A percentile compares a stretch with the other conserved stretches of the same genome.
phyloP scores from a whole-genome alignment of 2,113 vertebrate species.

The Phrynosoma blainvillii region DNA sequence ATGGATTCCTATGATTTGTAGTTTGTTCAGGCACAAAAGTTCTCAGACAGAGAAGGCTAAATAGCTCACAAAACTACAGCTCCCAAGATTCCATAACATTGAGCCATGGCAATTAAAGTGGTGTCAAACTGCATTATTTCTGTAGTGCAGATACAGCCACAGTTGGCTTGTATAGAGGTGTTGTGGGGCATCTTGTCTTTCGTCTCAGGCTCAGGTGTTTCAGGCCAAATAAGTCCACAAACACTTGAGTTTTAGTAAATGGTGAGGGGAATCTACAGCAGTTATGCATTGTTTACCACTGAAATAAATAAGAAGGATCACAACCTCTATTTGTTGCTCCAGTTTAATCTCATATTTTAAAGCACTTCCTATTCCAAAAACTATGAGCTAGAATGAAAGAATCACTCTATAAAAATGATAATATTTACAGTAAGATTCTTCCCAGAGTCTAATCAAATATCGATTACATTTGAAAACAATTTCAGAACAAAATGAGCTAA shows the following conservation, averaged over 20 bases:
- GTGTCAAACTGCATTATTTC: too few relatives aligned
- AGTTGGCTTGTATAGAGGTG: too few relatives aligned
- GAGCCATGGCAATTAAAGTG: too few relatives aligned
- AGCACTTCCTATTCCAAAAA: not conserved
- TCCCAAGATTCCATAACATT: too few relatives aligned
- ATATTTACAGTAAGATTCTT: constrained; percentile 35
- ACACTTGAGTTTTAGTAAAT: not conserved
- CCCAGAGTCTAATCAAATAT: constrained; percentile 1
- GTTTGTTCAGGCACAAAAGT: too few relatives aligned
- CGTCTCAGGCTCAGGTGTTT: too few relatives aligned
- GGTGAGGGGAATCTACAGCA: not conserved
- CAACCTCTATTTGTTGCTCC: constrained; percentile 22
- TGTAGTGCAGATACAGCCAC: too few relatives aligned
- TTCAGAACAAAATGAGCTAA: not conserved
- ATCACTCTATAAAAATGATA: constrained; percentile 33
- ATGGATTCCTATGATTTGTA: too few relatives aligned
- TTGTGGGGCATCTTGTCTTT: too few relatives aligned
- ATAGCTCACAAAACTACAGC: too few relatives aligned
- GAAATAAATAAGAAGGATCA: constrained; percentile 35
- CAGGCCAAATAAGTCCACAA: too few relatives aligned
- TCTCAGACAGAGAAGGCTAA: too few relatives aligned
- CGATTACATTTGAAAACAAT: not conserved
- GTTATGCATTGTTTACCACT: not conserved
- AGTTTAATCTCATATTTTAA: constrained; percentile 22
- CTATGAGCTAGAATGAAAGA: constrained; percentile 30